Conservation (phyloP, 2,888 invertebrate genomes). For the Sylvicola cinctus region DNA sequence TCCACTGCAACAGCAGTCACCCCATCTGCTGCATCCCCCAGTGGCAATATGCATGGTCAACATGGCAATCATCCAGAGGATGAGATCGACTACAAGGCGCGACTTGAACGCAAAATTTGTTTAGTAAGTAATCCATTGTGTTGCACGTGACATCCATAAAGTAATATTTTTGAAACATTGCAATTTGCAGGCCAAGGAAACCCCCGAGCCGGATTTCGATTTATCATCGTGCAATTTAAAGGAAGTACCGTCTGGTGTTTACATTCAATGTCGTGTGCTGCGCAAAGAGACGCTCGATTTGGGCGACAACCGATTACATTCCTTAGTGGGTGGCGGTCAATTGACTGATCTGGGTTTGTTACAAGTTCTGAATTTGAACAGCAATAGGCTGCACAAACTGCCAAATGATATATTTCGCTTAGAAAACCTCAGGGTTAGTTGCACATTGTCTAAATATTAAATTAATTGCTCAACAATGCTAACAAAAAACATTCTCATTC, state of each 20-base stretch:
- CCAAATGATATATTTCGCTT: constrained; percentile 43
- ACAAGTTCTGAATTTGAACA: constrained; percentile 41
- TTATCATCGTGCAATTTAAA: constrained; percentile 56
- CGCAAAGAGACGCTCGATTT: constrained; percentile 49
- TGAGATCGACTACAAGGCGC: constrained; percentile 11
- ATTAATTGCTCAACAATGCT: constrained; percentile 4
- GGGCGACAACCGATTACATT: constrained; percentile 45
- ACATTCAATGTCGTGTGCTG: constrained; percentile 60
- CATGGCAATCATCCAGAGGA: too few relatives aligned
- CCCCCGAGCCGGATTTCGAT: constrained; percentile 64
- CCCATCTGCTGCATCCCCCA: background rate
- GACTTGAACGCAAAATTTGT: constrained; percentile 14
- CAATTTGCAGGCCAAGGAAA: constrained; percentile 32
- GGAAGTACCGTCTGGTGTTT: constrained; percentile 55
- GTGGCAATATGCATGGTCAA: too few relatives aligned
- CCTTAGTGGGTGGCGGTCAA: constrained; percentile 48
- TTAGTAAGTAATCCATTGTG: constrained; percentile 9
- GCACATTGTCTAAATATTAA: background rate
- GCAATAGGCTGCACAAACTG: constrained; percentile 40
- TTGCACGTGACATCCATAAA: background rate
- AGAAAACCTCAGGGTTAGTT: constrained; percentile 38
- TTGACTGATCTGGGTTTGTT: constrained; percentile 46
- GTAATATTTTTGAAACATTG: background rate
- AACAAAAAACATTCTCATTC: constrained; percentile 2
- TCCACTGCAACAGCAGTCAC: constrained; percentile 5